Evolutionary conservation across 2,797 vertebrate species (phyloP).

Genomic region (Prionace glauca): DNA sequence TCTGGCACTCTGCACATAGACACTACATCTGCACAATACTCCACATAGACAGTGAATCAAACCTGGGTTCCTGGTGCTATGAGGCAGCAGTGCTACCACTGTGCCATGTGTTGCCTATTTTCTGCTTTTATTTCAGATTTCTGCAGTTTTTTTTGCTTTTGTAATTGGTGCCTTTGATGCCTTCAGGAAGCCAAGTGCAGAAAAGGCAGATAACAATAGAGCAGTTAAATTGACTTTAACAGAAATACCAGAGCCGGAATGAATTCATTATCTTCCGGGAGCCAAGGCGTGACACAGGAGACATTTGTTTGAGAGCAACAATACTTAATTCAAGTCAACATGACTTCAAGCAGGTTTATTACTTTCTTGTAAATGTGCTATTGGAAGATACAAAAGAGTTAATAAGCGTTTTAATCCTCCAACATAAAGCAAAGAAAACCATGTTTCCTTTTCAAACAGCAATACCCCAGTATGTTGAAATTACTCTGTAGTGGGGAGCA

Average conservation of each 20-base stretch:
- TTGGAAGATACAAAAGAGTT: not conserved
- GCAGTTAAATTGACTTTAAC: not conserved
- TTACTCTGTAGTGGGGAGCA: not conserved
- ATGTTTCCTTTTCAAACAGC: not conserved
- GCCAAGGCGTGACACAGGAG: not conserved
- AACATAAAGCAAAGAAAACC: not conserved
- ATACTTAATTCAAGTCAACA: not conserved
- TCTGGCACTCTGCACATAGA: too few relatives aligned
- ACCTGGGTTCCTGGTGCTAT: too few relatives aligned
- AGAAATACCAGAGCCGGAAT: too few relatives aligned
- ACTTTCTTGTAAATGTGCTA: not conserved
- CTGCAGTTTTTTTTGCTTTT: not conserved
- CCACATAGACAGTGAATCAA: too few relatives aligned
- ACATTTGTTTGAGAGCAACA: not conserved
- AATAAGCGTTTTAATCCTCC: not conserved
- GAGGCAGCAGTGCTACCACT: too few relatives aligned
- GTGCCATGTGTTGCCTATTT: too few relatives aligned
- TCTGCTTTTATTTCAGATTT: not conserved
- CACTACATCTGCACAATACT: too few relatives aligned
- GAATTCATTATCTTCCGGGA: not conserved
- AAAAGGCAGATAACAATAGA: not conserved
- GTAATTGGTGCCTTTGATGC: not conserved
- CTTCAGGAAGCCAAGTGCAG: not conserved
- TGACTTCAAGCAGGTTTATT: not conserved
- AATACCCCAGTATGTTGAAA: not conserved